A percentile compares a stretch with the other conserved stretches of the same genome.
Conservation (phyloP, 2,888 invertebrate species). For the Pristionchus japonicus region DNA sequence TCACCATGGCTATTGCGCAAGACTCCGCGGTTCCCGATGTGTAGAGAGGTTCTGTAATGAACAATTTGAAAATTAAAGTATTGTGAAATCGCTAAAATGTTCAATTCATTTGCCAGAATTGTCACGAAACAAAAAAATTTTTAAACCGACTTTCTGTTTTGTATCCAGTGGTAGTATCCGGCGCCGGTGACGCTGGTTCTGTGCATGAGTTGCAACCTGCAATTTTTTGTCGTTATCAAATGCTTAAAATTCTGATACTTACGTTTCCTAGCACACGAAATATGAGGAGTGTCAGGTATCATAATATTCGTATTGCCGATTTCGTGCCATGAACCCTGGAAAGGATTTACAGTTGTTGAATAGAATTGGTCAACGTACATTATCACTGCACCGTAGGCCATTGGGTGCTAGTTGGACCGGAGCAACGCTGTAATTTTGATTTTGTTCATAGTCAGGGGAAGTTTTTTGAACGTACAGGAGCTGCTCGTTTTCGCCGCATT, state of each 20-base stretch:
- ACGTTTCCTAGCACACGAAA: background rate
- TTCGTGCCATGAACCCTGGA: background rate
- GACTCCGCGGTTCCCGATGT: too few species aligned
- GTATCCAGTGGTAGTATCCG: background rate
- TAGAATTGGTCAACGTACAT: background rate
- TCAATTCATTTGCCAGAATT: too few species aligned
- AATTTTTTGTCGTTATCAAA: background rate
- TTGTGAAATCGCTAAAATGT: too few species aligned
- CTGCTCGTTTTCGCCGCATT: background rate
- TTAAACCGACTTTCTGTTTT: too few species aligned
- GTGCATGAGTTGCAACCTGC: background rate
- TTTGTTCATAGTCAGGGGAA: too few species aligned
- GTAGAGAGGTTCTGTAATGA: too few species aligned
- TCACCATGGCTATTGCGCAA: too few species aligned
- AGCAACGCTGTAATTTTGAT: background rate
- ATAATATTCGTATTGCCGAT: background rate
- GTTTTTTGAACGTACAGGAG: background rate
- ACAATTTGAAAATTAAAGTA: too few species aligned
- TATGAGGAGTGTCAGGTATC: background rate
- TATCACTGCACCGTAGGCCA: background rate
- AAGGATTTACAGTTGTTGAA: background rate
- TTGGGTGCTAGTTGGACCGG: background rate
- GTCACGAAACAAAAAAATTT: too few species aligned
- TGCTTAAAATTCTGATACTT: background rate
- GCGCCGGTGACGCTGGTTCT: background rate